Base-by-base conservation (phyloP, 2,797 vertebrate species). In the Sibirionetta formosa region DNA sequence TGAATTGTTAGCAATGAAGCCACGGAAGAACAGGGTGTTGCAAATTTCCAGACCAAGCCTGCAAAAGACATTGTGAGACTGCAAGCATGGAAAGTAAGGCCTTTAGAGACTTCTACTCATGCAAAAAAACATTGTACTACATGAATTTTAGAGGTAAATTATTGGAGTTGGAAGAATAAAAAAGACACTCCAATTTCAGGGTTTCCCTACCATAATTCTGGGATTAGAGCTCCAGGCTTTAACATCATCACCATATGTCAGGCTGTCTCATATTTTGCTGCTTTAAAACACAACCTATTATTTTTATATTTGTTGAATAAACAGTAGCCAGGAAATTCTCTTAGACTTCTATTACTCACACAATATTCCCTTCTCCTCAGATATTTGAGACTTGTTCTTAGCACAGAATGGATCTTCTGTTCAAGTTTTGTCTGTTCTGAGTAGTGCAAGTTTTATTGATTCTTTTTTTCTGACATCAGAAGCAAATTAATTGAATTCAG, bases 241-340 rank as follows among this genome's bases (percentile, higher is more conserved):
- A 97, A 95, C 92, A 94, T 96, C 88, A 95, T 94, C 89, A 95
- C 61, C 88, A 88, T 84, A 94, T 89, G 82, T 92, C 75, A 88
- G 75, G 23, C 86, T 93, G 92, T 94, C 89, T 95, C 86, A 86
- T 29, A 87, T 82, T 77, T 94, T 93, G 24, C 86, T 96, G 48
- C 7, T 26, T 92, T 80, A 94, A 96, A 97, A 89, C 66, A 71
- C 48, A 85, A 75, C 58, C 68, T 75, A 85, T 85, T 89, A 94
- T 97, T 96, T 93, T 93, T 91, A 42, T 94, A 93, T 96, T 97
- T 97, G 71, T 94, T 93, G 56, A 91, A 85, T 73, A 96, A 97
- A 97, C 90, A 92, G 94, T 83, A 97, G 94, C 86, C 96, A 96
- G 95, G 96, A 97, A 97, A 96, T 94, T 91, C 82, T 94, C 96